Conservation (phyloP, 2,888 invertebrate genomes). For the Eristalinus sepulchralis region DNA sequence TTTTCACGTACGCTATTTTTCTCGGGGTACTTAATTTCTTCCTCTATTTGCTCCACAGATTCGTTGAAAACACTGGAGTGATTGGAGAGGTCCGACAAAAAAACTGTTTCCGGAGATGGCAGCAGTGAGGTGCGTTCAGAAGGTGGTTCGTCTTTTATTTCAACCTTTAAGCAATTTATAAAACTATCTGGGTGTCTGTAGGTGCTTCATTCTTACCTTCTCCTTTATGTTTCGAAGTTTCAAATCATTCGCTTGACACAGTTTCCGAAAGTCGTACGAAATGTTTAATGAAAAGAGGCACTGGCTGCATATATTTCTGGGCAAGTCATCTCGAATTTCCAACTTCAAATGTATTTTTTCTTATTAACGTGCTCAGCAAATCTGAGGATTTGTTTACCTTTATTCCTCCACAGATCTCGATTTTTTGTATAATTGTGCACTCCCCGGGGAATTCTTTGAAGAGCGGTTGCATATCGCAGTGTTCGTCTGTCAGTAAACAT, state of each 20-base stretch:
- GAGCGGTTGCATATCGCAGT: constrained; percentile 73
- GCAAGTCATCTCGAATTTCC: constrained; percentile 76
- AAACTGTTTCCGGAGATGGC: constrained; percentile 24
- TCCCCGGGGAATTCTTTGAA: constrained; percentile 72
- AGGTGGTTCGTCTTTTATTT: constrained; percentile 57
- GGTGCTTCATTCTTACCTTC: constrained; percentile 16
- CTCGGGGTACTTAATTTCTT: constrained; percentile 24
- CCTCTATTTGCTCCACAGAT: constrained; percentile 6
- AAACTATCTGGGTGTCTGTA: not conserved
- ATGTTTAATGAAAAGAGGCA: constrained; percentile 75
- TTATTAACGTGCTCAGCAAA: not conserved
- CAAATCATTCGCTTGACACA: constrained; percentile 78
- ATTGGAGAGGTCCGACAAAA: constrained; percentile 39
- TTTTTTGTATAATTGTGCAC: constrained; percentile 75
- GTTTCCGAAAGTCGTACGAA: constrained; percentile 76
- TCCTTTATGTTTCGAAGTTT: constrained; percentile 34
- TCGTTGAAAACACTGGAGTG: constrained; percentile 34
- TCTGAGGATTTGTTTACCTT: constrained; percentile 71
- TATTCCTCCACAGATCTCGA: constrained; percentile 78
- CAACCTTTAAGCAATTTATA: constrained; percentile 20
- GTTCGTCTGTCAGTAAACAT: constrained; percentile 76
- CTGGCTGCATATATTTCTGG: constrained; percentile 77
- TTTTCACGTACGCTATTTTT: constrained; percentile 7
- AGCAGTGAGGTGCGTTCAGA: constrained; percentile 15
- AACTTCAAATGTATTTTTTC: constrained; percentile 72